Conservation (phyloP, 2,113 vertebrate genomes). For the Lasiurus borealis region DNA sequence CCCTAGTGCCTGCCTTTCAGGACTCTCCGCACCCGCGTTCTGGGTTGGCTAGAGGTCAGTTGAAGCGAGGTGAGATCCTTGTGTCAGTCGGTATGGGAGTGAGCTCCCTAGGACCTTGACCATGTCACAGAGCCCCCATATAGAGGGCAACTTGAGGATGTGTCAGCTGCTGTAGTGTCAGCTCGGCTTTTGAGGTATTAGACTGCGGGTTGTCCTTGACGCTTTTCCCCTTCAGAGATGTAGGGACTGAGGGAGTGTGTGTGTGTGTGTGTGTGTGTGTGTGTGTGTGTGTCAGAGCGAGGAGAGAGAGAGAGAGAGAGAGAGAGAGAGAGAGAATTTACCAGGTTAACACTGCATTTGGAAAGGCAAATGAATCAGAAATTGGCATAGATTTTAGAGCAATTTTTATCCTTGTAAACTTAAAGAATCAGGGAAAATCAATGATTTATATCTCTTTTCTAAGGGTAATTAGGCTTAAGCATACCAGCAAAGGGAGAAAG, state of each 20-base stretch:
- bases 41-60: neutral
- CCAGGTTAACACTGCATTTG: neutral
- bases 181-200: constrained; percentile 38
- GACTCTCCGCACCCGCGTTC: constrained; percentile 63
- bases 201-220: constrained; percentile 60
- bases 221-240: constrained; percentile 50
- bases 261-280: neutral
- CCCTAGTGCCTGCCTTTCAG: constrained; percentile 69
- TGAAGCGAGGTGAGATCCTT: neutral
- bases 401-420: constrained; percentile 2
- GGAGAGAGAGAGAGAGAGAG: neutral
- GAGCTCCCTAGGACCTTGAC: constrained; percentile 40
- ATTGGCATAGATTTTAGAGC: constrained; percentile 42
- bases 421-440: constrained; percentile 20
- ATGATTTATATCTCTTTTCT: constrained; percentile 47
- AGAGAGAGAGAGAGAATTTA: neutral
- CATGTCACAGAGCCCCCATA: neutral
- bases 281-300: no score
- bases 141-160: constrained; percentile 40
- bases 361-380: constrained; percentile 14
- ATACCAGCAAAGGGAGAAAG: neutral
- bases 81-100: neutral
- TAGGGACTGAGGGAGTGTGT: neutral
- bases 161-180: neutral
- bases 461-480: constrained; percentile 47